These are phyloP conservation scores for Trypoxylus dichotomus DNA, from an alignment of 1,140 invertebrate genomes.

Conservation along the genomic window DNA sequence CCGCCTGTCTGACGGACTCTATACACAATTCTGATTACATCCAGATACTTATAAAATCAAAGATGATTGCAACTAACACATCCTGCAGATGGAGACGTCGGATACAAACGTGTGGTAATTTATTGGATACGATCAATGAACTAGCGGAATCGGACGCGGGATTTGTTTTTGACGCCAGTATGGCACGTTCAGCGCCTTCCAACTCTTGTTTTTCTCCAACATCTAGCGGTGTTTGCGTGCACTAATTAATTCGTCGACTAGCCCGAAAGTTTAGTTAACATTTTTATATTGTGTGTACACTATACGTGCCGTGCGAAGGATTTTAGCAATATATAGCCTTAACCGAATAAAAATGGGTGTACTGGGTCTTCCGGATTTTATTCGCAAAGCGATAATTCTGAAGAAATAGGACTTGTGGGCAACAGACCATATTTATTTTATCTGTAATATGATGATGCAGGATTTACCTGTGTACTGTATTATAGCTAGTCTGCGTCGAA, in stretches of 20 bases:
- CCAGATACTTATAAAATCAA: conserved; percentile 16
- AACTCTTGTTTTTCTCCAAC: background rate
- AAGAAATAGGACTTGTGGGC: too few relatives aligned
- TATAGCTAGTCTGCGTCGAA: too few relatives aligned
- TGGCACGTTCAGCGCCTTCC: background rate
- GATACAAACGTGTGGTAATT: conserved; percentile 13
- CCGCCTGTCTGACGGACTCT: conserved; percentile 27
- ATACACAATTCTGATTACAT: conserved; percentile 15
- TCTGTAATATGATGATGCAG: too few relatives aligned
- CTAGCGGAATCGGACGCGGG: background rate
- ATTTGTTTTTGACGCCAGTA: background rate
- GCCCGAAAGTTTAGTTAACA: background rate
- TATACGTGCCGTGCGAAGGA: background rate
- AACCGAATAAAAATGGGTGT: too few relatives aligned
- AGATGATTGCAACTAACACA: conserved; percentile 26
- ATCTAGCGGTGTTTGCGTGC: background rate
- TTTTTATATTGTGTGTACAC: too few relatives aligned
- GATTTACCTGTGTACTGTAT: too few relatives aligned
- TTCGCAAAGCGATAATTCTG: too few relatives aligned
- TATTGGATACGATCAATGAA: conserved; percentile 16
- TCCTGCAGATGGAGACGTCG: background rate
- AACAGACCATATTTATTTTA: too few relatives aligned
- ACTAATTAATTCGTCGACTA: background rate
- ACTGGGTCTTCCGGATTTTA: too few relatives aligned
- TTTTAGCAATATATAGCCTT: background rate